Percentiles rank a stretch among this genome's conserved stretches.
Conservation (phyloP, 2,113 vertebrate genomes). For the Pardalotus punctatus region DNA sequence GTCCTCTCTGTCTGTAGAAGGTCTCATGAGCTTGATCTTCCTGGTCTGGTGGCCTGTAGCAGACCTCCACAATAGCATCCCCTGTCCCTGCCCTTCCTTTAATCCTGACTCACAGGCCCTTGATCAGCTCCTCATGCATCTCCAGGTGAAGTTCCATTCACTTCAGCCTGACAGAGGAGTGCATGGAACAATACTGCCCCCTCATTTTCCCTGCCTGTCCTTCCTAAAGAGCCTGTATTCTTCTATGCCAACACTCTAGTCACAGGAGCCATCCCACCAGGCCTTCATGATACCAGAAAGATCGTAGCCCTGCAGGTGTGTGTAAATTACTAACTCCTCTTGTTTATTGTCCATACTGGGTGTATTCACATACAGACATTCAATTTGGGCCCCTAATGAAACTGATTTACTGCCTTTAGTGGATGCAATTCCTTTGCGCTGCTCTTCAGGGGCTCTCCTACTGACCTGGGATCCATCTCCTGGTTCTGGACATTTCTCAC, state of each 20-base stretch:
- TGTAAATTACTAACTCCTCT: rapidly evolving
- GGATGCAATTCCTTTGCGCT: neutral
- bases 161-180: neutral
- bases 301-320: neutral
- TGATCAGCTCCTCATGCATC: neutral
- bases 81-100: neutral
- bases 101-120: too few species aligned
- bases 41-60: neutral
- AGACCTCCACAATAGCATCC: neutral
- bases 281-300: rapidly evolving
- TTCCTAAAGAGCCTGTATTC: neutral
- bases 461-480: neutral
- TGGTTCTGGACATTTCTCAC: neutral
- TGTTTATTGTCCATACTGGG: neutral
- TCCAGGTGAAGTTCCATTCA: neutral
- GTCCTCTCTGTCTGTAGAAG: neutral
- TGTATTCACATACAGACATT: neutral
- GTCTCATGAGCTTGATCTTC: neutral
- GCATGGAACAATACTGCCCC: too few species aligned
- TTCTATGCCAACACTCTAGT: neutral
- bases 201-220: neutral
- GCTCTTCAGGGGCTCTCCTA: neutral
- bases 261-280: neutral
- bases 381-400: neutral
- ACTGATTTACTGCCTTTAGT: rapidly evolving